Percentiles rank a stretch among this genome's conserved stretches.
These are phyloP conservation scores for Xerus inauris DNA, from an alignment of 2,113 vertebrate species.

Conservation along the genomic window DNA sequence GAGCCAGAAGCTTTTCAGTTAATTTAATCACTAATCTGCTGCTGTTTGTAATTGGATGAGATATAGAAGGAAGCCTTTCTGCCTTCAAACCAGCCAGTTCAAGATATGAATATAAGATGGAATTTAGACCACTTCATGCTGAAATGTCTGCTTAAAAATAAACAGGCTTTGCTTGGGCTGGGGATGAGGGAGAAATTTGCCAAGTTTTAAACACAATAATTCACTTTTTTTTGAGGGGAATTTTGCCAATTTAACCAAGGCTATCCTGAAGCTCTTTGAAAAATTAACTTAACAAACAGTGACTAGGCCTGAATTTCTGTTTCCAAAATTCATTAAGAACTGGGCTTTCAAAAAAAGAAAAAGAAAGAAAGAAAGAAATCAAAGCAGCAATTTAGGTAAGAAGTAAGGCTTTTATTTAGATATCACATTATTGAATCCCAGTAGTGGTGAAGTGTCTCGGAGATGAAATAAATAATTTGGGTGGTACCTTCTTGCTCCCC, in stretches of 20 bases:
- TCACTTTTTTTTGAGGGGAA: neutral
- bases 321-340: conserved; percentile 37
- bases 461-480: neutral
- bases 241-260: conserved; percentile 59
- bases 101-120: conserved; percentile 11
- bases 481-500: neutral
- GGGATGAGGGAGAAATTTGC: neutral
- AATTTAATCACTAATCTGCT: conserved; percentile 66
- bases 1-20: conserved; percentile 66
- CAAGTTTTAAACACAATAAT: conserved; percentile 56
- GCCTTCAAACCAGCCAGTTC: conserved; percentile 36
- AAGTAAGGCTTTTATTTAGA: neutral
- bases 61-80: conserved; percentile 7
- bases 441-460: neutral
- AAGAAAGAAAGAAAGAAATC: too few relatives aligned
- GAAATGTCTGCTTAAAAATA: conserved; percentile 36
- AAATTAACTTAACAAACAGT: conserved; percentile 54
- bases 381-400: conserved; percentile 47
- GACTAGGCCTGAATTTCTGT: conserved; percentile 37
- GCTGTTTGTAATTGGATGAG: conserved; percentile 63
- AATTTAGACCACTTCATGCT: conserved; percentile 19
- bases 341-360: neutral
- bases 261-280: conserved; percentile 56
- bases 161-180: neutral
- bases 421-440: neutral